phyloP scores from a whole-genome alignment of 2,888 invertebrate genomes.

The Anorthoa munda region DNA sequence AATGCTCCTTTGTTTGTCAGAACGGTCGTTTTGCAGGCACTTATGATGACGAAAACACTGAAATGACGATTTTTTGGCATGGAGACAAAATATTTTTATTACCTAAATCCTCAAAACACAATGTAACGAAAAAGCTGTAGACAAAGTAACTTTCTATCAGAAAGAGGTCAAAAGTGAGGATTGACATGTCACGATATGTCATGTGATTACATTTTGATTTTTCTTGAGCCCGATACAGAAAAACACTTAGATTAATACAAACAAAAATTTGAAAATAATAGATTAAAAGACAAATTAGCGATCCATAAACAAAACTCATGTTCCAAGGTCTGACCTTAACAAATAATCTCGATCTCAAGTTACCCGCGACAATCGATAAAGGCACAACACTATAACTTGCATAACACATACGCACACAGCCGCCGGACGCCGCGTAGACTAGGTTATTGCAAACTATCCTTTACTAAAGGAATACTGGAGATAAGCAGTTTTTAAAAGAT shows the following conservation, averaged over 20 bases:
- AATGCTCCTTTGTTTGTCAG: no score
- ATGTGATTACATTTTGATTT: not conserved
- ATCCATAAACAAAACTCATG: not conserved
- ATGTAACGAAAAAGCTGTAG: no score
- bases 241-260: not conserved
- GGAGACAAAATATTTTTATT: no score
- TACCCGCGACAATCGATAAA: constrained; percentile 29
- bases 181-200: no score
- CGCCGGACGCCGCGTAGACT: constrained; percentile 66
- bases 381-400: constrained; percentile 64
- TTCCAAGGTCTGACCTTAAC: not conserved
- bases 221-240: not conserved
- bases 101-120: no score
- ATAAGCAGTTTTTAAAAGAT: constrained; percentile 55
- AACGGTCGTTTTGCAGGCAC: not conserved
- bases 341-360: constrained; percentile 36
- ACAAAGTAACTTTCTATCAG: no score
- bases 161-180: no score
- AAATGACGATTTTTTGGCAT: not conserved
- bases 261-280: no score
- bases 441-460: constrained; percentile 67
- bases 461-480: constrained; percentile 60
- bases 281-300: not conserved
- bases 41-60: not conserved
- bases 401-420: constrained; percentile 64